These are phyloP conservation scores for Steinernema feltiae DNA, from an alignment of 1,140 invertebrate species.

Conservation along the genomic window DNA sequence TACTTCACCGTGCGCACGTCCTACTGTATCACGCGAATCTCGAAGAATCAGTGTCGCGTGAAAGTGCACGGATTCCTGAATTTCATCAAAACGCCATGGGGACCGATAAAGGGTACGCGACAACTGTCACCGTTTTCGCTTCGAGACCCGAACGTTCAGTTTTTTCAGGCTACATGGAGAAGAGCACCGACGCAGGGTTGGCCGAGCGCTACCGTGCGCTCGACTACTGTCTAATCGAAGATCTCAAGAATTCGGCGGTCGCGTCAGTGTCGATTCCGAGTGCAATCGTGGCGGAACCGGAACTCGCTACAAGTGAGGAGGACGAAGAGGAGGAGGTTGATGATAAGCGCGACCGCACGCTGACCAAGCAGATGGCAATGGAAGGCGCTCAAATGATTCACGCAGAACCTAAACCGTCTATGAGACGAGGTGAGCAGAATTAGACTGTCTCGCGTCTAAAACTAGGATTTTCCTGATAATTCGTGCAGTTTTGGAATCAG, in stretches of 20 bases:
- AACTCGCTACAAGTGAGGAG: neutral
- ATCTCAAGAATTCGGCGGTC: neutral
- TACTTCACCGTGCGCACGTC: neutral
- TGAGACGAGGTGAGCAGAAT: neutral
- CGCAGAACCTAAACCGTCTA: neutral
- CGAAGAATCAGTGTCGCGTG: neutral
- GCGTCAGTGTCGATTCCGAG: neutral
- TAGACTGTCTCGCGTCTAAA: no score
- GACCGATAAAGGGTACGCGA: neutral
- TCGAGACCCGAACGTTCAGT: neutral
- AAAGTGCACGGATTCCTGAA: neutral
- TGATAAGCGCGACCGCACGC: neutral
- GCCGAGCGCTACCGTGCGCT: constrained; percentile 2
- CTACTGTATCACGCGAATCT: neutral
- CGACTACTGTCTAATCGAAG: neutral
- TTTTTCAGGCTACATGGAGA: constrained; percentile 10
- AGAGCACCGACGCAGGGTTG: constrained; percentile 1
- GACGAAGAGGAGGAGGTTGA: neutral
- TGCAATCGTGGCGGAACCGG: neutral
- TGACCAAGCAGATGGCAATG: neutral
- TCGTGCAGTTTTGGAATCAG: no score
- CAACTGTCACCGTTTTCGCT: neutral
- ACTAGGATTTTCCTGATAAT: no score
- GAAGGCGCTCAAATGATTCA: neutral
- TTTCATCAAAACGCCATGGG: neutral